A percentile compares a stretch with the other conserved stretches of the same genome.
These are phyloP conservation scores for Branchinecta lindahli DNA, from an alignment of 1,140 invertebrate genomes.

Conservation along the genomic window DNA sequence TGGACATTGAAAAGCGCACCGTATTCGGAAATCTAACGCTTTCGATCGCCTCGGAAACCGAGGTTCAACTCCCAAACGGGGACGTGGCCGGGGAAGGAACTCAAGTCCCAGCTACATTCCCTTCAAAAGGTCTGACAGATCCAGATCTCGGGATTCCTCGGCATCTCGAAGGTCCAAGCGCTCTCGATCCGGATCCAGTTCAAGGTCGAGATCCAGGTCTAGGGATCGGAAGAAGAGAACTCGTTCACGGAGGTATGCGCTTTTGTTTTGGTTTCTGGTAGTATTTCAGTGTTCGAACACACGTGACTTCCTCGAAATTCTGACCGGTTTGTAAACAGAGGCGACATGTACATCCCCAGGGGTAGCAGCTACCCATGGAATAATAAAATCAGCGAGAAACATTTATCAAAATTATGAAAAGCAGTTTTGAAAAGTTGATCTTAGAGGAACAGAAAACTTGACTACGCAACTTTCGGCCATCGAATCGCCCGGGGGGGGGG, in stretches of 20 bases:
- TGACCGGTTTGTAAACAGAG: constrained; percentile 15
- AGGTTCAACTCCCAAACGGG: neutral
- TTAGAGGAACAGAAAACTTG: too few species aligned
- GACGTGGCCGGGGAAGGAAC: constrained; percentile 11
- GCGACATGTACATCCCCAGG: neutral
- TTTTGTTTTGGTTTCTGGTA: neutral
- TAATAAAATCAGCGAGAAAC: constrained; percentile 25
- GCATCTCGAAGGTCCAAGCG: constrained; percentile 13
- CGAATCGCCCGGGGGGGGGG: too few species aligned
- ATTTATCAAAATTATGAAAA: constrained; percentile 17
- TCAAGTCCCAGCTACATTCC: constrained; percentile 22
- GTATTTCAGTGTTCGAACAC: neutral
- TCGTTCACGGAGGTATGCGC: neutral
- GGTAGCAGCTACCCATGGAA: neutral
- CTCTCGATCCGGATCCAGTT: constrained; percentile 31
- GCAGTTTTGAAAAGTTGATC: too few species aligned
- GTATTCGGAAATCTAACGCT: constrained; percentile 2
- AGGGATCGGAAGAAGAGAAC: constrained; percentile 14
- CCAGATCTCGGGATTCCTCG: constrained; percentile 23
- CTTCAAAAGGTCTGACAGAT: constrained; percentile 25
- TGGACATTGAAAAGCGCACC: neutral
- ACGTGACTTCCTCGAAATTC: neutral
- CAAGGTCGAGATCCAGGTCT: constrained; percentile 36
- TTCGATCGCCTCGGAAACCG: constrained; percentile 1
- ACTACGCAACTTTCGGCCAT: too few species aligned